phyloP scores from a whole-genome alignment of 2,797 vertebrate genomes.

The Chiroxiphia lanceolata region DNA sequence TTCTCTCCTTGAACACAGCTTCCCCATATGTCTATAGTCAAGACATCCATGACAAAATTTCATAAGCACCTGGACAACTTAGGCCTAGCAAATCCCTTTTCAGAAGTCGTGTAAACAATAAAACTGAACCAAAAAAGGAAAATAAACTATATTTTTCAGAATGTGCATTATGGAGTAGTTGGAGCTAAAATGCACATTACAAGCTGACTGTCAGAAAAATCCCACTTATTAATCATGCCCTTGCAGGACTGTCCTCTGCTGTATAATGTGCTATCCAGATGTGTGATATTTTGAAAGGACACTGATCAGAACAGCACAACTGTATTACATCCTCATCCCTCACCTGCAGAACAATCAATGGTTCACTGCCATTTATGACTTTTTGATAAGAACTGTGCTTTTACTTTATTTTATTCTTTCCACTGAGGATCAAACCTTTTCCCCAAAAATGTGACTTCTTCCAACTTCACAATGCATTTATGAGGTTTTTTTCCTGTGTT shows the following conservation, averaged over 20 bases:
- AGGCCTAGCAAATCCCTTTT: not conserved
- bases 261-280: fast-evolving
- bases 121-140: not conserved
- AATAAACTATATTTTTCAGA: not conserved
- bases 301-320: not conserved
- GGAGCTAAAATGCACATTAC: not conserved
- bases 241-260: not conserved
- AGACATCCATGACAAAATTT: not conserved
- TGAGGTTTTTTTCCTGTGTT: fast-evolving
- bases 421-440: not conserved
- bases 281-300: not conserved
- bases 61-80: not conserved
- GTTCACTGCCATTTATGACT: not conserved
- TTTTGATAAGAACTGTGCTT: not conserved
- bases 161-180: not conserved
- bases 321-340: not conserved
- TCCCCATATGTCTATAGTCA: not conserved
- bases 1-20: not conserved
- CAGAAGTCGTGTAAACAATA: not conserved
- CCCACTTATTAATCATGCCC: fast-evolving
- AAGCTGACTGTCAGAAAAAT: not conserved
- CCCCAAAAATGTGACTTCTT: not conserved
- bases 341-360: not conserved
- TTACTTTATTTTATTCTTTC: not conserved
- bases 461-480: not conserved